phyloP scores from a whole-genome alignment of 1,140 invertebrate species.

The Helicorthomorpha holstii region DNA sequence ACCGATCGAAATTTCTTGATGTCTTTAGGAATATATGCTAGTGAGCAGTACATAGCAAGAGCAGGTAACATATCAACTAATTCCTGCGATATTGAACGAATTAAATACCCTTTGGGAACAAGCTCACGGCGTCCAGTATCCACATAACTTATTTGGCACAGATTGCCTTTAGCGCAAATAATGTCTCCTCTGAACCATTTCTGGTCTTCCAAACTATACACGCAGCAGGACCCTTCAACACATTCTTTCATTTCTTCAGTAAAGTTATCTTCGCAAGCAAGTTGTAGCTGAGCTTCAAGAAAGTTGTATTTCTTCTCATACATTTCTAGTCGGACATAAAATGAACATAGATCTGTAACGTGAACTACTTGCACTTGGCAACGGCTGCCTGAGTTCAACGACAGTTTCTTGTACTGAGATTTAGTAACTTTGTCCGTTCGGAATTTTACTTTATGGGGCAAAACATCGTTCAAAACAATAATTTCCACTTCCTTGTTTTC shows the following conservation, averaged over 20 bases:
- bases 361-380: neutral
- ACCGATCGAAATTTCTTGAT: neutral
- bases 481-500: neutral
- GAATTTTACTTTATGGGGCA: neutral
- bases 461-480: neutral
- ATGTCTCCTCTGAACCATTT: neutral
- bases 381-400: neutral
- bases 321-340: neutral
- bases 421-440: neutral
- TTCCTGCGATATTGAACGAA: neutral
- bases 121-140: neutral
- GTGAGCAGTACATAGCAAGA: neutral
- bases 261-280: neutral
- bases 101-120: neutral
- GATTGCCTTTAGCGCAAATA: neutral
- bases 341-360: neutral
- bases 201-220: neutral
- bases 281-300: neutral
- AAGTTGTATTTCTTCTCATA: neutral
- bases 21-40: neutral
- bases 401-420: neutral
- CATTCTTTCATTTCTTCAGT: neutral
- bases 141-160: neutral
- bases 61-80: neutral
- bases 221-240: neutral